phyloP scores from a whole-genome alignment of 2,888 invertebrate species.

The Graphium colonna region DNA sequence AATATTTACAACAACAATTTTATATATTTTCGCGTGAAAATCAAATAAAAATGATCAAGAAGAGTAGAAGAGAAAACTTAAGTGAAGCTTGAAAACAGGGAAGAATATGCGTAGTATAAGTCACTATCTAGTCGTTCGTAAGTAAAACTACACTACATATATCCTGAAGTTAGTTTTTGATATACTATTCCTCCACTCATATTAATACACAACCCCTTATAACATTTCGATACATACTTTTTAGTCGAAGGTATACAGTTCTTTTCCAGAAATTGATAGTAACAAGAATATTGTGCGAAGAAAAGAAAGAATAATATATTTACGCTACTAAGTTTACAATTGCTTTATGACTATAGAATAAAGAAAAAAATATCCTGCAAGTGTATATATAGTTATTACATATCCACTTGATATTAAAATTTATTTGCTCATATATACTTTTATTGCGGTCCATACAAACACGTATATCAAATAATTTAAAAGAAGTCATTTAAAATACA shows the following conservation, averaged over 20 bases:
- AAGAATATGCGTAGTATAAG: background rate
- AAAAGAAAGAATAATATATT: background rate
- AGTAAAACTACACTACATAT: slow-evolving; percentile 2
- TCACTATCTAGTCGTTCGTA: background rate
- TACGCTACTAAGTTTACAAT: too few relatives aligned
- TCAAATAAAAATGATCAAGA: slow-evolving; percentile 21
- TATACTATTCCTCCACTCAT: background rate
- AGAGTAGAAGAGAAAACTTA: slow-evolving; percentile 3
- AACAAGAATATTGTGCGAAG: background rate
- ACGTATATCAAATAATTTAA: too few relatives aligned
- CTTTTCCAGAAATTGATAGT: background rate
- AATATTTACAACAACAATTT: slow-evolving; percentile 69
- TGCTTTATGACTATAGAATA: too few relatives aligned
- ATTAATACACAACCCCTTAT: background rate
- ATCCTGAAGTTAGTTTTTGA: background rate
- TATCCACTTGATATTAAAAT: too few relatives aligned
- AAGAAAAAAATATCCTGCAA: too few relatives aligned
- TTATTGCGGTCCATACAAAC: background rate
- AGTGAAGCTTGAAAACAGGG: background rate
- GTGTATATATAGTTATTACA: too few relatives aligned
- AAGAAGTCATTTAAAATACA: too few relatives aligned
- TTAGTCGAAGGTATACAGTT: too few relatives aligned
- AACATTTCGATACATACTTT: slow-evolving; percentile 2
- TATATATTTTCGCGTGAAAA: slow-evolving; percentile 40
- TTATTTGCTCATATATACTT: too few relatives aligned